Base-by-base conservation (phyloP, 2,113 vertebrate species). In the Trichechus manatus region DNA sequence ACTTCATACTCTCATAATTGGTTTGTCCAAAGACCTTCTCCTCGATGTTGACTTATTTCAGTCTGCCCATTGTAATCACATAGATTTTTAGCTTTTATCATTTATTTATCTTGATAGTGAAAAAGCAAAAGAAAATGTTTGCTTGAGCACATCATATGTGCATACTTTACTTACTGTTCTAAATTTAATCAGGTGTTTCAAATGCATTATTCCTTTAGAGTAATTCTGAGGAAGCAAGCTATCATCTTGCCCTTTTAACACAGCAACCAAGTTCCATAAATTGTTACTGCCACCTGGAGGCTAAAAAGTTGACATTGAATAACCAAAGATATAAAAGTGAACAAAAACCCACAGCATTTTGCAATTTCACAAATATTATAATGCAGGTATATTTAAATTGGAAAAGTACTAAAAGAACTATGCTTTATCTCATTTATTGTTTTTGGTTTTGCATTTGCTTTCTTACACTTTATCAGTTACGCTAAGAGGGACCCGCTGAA, bases 281-380 rank as follows among this genome's bases (percentile, higher is more conserved):
- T 99, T 99, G 91, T 99, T 99, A 98, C 99, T 99, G 97, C 99
- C 99, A 93, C 99, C 99, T 96, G 99, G 99, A 98, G 99, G 99
- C 99, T 99, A 95, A 75, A 97, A 95, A 9, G 89, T 95, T 80
- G 80, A 47, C 5, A 94, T 27, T 74, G 11, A 93, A 70, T 61
- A 56, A 61, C 11, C 50, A 84, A 61, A n/a, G 42, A 92, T 2
- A 79, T 0, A 89, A 33, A 0, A 10, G 56, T 91, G 44, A 91
- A 85, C 6, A 39, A 25, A 63, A 87, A 68, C 64, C 33, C 20
- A 17, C 8, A 50, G 31, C 3, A 27, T 7, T 66, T 59, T 39
- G 33, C 44, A 31, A 33, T 56, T 77, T 75, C 59, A 87, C 66
- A 68, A 78, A 89, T 15, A 81, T 31, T 72, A 64, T 7, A 68